A percentile compares a stretch with the other conserved stretches of the same genome.
These are phyloP conservation scores for Scomberomorus guttatus DNA, from an alignment of 2,797 vertebrate species.

Conservation along the genomic window DNA sequence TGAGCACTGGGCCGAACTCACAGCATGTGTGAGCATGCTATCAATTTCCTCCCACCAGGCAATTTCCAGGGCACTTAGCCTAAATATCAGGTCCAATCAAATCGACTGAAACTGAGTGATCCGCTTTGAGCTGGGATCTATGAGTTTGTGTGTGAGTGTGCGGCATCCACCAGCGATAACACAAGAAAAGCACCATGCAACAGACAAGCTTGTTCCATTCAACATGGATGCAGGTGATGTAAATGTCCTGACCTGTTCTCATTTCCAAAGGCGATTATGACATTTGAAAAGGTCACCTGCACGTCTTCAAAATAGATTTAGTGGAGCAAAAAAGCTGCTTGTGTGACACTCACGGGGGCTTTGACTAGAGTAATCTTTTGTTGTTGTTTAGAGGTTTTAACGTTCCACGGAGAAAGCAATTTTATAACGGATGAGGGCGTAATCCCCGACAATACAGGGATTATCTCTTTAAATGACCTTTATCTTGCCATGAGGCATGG, in stretches of 20 bases:
- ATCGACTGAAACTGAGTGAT: constrained; percentile 59
- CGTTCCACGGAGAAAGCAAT: constrained; percentile 82
- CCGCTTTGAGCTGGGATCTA: constrained; percentile 39
- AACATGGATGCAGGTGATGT: constrained; percentile 17
- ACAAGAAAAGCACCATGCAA: constrained; percentile 5
- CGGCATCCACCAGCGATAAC: constrained; percentile 3
- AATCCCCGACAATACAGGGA: constrained; percentile 84
- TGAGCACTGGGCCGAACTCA: constrained; percentile 36
- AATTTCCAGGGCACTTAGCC: constrained; percentile 76
- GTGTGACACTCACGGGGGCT: constrained; percentile 65
- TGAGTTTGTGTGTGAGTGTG: not conserved
- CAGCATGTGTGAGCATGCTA: constrained; percentile 59
- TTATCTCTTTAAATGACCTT: constrained; percentile 86
- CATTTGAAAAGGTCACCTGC: constrained; percentile 68
- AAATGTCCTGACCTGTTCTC: constrained; percentile 34
- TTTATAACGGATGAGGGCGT: constrained; percentile 84
- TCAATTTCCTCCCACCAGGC: constrained; percentile 72
- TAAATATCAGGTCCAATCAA: constrained; percentile 75
- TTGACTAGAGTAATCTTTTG: constrained; percentile 79
- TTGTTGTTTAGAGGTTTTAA: constrained; percentile 83
- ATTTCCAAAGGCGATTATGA: constrained; percentile 39
- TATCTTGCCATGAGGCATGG: constrained; percentile 78
- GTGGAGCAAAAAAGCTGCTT: constrained; percentile 47
- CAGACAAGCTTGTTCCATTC: constrained; percentile 1
- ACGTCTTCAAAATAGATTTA: constrained; percentile 62